phyloP scores from a whole-genome alignment of 1,140 invertebrate genomes.

The Eriocheir sinensis region DNA sequence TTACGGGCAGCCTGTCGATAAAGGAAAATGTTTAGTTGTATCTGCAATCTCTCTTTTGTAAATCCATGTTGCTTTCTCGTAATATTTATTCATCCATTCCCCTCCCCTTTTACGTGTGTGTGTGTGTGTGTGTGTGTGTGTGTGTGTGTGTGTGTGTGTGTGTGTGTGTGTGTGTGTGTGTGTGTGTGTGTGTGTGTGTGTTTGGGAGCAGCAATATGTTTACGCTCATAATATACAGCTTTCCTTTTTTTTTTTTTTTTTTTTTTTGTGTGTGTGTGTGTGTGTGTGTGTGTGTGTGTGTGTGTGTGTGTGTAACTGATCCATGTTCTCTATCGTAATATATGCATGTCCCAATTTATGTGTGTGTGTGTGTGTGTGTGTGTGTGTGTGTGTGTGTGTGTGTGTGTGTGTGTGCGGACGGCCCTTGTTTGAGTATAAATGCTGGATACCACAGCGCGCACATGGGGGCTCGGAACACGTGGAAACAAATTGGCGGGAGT shows the following conservation, averaged over 20 bases:
- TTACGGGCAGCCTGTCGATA: background rate
- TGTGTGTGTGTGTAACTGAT: background rate
- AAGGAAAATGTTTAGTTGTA: background rate
- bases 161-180: background rate
- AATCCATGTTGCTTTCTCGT: background rate
- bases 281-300: conserved; percentile 1
- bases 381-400: too few species aligned
- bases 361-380: background rate
- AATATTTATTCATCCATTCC: background rate
- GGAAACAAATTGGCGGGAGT: background rate
- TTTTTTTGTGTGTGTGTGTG: background rate
- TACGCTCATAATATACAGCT: too few species aligned
- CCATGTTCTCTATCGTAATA: too few species aligned
- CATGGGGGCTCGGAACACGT: background rate
- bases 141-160: background rate
- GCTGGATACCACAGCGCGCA: background rate
- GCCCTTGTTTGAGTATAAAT: background rate
- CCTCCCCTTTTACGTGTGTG: background rate
- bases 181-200: background rate
- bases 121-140: background rate
- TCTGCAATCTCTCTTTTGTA: background rate
- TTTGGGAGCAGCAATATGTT: too few species aligned
- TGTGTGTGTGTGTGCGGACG: too few species aligned
- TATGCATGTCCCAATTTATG: too few species aligned
- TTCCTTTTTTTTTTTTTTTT: too few species aligned